phyloP scores from a whole-genome alignment of 92 coral and sea anemone species.

The Parazoanthus darwini region DNA sequence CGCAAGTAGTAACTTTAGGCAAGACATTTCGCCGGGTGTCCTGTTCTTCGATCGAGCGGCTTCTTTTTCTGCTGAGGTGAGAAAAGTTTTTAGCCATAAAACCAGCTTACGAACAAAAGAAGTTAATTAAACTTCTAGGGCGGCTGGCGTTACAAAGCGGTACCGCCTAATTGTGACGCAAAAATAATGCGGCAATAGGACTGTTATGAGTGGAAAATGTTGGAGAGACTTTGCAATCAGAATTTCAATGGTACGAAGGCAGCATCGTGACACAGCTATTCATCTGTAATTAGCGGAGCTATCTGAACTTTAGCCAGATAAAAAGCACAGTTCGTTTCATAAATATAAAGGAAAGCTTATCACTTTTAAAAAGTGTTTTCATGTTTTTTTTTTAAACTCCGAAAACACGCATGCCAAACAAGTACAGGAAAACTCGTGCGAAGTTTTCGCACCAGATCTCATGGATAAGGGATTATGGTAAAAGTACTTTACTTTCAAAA shows the following conservation, averaged over 20 bases:
- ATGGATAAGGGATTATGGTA: background rate
- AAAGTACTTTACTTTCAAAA: constrained; percentile 6
- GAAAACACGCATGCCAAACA: background rate
- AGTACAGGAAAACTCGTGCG: background rate
- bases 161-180: constrained; percentile 46
- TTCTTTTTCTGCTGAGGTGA: constrained; percentile 23
- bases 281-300: constrained; percentile 5
- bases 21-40: constrained; percentile 25
- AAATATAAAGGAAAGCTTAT: background rate
- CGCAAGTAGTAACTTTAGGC: constrained; percentile 33
- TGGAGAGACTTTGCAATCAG: background rate
- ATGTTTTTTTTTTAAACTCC: background rate
- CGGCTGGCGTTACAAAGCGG: constrained; percentile 30
- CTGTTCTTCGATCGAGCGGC: constrained; percentile 14
- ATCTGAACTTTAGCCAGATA: background rate
- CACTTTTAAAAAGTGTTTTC: background rate
- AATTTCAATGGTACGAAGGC: constrained; percentile 13
- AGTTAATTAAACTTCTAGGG: constrained; percentile 42
- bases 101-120: constrained; percentile 38
- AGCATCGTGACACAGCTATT: background rate
- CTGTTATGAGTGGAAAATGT: constrained; percentile 10
- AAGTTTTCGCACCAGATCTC: background rate
- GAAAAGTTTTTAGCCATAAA: constrained; percentile 16
- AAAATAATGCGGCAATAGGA: constrained; percentile 12
- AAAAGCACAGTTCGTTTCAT: background rate